Conservation (phyloP, 1,140 invertebrate genomes). For the Drosophila tropicalis region DNA sequence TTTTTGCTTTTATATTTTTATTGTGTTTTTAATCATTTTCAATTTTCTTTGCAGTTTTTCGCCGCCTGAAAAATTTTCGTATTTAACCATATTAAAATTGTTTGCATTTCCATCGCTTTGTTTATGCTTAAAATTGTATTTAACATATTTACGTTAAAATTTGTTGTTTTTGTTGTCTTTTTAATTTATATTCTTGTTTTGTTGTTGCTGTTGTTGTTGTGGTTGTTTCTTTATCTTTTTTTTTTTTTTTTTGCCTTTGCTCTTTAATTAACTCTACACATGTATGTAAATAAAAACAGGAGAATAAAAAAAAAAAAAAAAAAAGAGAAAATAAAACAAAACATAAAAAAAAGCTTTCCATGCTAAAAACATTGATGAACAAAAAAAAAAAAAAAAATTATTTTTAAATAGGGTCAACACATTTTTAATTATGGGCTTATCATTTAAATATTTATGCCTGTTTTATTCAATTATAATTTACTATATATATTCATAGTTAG, state of each 20-base stretch:
- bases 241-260: conserved; percentile 40
- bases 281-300: too few species aligned
- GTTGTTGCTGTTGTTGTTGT: conserved; percentile 4
- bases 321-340: not conserved
- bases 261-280: conserved; percentile 60
- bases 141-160: conserved; percentile 53
- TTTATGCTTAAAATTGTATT: conserved; percentile 60
- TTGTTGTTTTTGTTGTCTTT: conserved; percentile 7
- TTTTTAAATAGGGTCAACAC: conserved; percentile 49
- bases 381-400: conserved; percentile 24
- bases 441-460: conserved; percentile 54
- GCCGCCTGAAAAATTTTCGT: conserved; percentile 25
- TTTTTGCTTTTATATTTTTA: conserved; percentile 11
- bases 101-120: conserved; percentile 50
- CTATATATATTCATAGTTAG: conserved; percentile 55
- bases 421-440: conserved; percentile 63
- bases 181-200: not conserved
- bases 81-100: conserved; percentile 63
- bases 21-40: conserved; percentile 3
- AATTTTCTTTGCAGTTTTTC: conserved; percentile 4
- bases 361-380: not conserved
- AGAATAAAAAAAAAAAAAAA: conserved; percentile 23
- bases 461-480: conserved; percentile 57
- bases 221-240: conserved; percentile 2
- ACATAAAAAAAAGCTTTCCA: not conserved